Evolutionary conservation across 2,113 vertebrate species (phyloP).

Genomic region (Macrotus californicus): DNA sequence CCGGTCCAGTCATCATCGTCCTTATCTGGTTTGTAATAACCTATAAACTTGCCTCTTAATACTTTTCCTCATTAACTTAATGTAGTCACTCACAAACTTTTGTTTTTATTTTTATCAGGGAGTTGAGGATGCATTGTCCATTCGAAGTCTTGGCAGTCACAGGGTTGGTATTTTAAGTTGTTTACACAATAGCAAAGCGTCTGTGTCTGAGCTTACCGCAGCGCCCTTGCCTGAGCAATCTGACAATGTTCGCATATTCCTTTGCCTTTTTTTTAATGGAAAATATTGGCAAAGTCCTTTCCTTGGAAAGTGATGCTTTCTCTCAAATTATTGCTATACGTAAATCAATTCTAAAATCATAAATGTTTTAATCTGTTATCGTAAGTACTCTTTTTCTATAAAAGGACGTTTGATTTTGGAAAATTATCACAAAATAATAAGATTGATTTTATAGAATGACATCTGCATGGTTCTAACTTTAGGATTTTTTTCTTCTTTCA

Average conservation of each 20-base stretch:
- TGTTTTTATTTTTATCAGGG: conserved; percentile 79
- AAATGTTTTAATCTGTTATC: conserved; percentile 27
- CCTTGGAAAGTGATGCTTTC: background rate
- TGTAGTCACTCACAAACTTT: conserved; percentile 28
- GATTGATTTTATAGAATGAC: conserved; percentile 38
- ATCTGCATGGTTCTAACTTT: conserved; percentile 3
- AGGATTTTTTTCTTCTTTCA: background rate
- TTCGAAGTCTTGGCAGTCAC: conserved; percentile 78
- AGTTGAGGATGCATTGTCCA: conserved; percentile 79
- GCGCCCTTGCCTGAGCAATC: background rate
- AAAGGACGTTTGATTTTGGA: conserved; percentile 37
- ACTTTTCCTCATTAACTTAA: conserved; percentile 11
- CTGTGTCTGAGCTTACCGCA: background rate
- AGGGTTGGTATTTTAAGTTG: conserved; percentile 81
- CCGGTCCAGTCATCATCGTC: conserved; percentile 81
- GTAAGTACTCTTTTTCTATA: background rate
- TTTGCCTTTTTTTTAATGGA: background rate
- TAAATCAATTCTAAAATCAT: conserved; percentile 42
- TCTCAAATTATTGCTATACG: conserved; percentile 30
- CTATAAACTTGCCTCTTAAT: conserved; percentile 42
- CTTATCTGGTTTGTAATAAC: conserved; percentile 89
- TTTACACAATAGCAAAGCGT: background rate
- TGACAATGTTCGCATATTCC: background rate
- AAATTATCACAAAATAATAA: conserved; percentile 40
- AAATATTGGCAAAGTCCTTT: background rate